Percentiles rank a stretch among this genome's conserved stretches.
Conservation (phyloP, 2,888 invertebrate genomes). For the Odontomyia ornata region DNA sequence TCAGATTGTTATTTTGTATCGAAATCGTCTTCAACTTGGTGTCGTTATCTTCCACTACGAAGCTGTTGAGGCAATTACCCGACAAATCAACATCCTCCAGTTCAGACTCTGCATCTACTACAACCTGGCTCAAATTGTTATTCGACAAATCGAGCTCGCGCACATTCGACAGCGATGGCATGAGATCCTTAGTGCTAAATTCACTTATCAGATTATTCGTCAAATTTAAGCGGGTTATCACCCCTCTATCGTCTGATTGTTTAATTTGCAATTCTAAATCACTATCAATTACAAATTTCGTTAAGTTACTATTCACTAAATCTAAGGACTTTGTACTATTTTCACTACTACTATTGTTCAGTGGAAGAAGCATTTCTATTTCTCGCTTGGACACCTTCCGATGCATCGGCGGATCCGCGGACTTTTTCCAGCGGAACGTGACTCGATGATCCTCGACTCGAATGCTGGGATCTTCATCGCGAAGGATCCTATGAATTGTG, state of each 20-base stretch:
- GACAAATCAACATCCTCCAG: slow-evolving; percentile 50
- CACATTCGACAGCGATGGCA: slow-evolving; percentile 25
- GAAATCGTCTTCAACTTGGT: slow-evolving; percentile 53
- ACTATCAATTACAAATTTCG: slow-evolving; percentile 40
- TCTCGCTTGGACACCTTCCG: slow-evolving; percentile 29
- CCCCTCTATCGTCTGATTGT: slow-evolving; percentile 45
- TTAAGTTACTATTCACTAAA: slow-evolving; percentile 49
- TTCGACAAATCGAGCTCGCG: slow-evolving; percentile 50
- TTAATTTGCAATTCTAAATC: slow-evolving; percentile 43
- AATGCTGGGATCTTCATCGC: slow-evolving; percentile 60
- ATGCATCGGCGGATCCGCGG: slow-evolving; percentile 15
- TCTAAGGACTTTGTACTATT: slow-evolving; percentile 50
- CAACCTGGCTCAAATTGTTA: slow-evolving; percentile 40
- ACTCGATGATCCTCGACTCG: slow-evolving; percentile 55
- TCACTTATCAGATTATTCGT: slow-evolving; percentile 48
- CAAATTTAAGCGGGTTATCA: slow-evolving; percentile 47
- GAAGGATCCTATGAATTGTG: slow-evolving; percentile 60
- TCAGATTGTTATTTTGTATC: slow-evolving; percentile 54
- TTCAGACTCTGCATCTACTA: not conserved
- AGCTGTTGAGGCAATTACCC: slow-evolving; percentile 50
- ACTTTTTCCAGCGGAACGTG: slow-evolving; percentile 39
- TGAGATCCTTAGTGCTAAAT: slow-evolving; percentile 40
- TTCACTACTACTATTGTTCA: slow-evolving; percentile 46
- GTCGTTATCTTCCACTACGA: slow-evolving; percentile 4
- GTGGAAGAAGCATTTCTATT: slow-evolving; percentile 18